phyloP scores from a whole-genome alignment of 2,888 invertebrate genomes.

The Drosophila austrosaltans region DNA sequence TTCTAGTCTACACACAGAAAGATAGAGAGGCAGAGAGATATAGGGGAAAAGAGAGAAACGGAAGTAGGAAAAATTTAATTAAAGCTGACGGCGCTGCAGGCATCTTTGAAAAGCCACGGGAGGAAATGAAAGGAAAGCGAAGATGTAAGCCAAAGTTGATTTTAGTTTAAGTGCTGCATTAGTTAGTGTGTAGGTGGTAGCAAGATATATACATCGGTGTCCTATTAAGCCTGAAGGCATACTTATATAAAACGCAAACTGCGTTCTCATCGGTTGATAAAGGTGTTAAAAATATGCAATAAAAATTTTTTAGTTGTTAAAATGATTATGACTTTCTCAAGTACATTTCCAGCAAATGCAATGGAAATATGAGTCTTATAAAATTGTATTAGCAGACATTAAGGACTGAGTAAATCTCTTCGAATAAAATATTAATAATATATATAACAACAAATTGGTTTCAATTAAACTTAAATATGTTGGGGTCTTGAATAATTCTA shows the following conservation, averaged over 20 bases:
- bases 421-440: too few species aligned
- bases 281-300: not conserved
- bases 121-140: conserved; percentile 13
- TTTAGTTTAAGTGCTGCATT: conserved; percentile 22
- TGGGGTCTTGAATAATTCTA: too few species aligned
- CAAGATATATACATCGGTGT: conserved; percentile 2
- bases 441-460: too few species aligned
- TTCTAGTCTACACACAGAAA: conserved; percentile 5
- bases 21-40: not conserved
- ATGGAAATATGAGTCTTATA: not conserved
- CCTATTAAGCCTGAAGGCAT: not conserved
- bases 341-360: not conserved
- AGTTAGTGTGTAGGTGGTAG: conserved; percentile 8
- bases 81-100: conserved; percentile 67
- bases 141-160: conserved; percentile 38
- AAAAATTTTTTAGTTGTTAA: not conserved
- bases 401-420: too few species aligned
- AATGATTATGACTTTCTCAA: not conserved
- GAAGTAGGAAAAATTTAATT: conserved; percentile 75
- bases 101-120: conserved; percentile 35
- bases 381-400: not conserved
- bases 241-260: not conserved
- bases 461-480: too few species aligned
- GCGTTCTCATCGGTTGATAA: not conserved
- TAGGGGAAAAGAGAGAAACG: conserved; percentile 30